These are phyloP conservation scores for Acestrorhynchus altus DNA, from an alignment of 2,797 vertebrate species.

Conservation along the genomic window DNA sequence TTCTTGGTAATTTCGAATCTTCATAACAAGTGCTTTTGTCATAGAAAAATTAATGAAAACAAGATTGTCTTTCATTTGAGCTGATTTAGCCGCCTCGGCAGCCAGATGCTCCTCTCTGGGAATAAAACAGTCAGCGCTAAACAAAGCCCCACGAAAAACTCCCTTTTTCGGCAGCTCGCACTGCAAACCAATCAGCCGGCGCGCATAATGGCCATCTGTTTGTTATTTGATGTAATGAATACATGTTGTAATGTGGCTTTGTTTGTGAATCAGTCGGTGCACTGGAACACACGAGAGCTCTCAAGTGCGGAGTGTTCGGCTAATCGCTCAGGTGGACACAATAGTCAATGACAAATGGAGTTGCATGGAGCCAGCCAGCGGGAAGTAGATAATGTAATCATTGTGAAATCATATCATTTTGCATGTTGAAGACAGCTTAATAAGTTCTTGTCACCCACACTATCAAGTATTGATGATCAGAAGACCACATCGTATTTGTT, in stretches of 20 bases:
- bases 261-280: conserved; percentile 99
- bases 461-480: conserved; percentile 82
- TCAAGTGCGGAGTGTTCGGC: conserved; percentile 99
- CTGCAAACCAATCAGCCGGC: conserved; percentile 97
- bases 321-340: conserved; percentile 99
- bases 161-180: conserved; percentile 90
- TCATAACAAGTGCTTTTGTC: conserved; percentile 99
- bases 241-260: conserved; percentile 99
- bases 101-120: conserved; percentile 99
- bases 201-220: conserved; percentile 99
- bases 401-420: conserved; percentile 99
- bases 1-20: conserved; percentile 99
- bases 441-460: conserved; percentile 92
- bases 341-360: conserved; percentile 99
- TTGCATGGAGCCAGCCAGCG: conserved; percentile 99
- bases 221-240: conserved; percentile 99
- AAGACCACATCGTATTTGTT: conserved; percentile 68
- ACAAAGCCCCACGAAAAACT: conserved; percentile 91
- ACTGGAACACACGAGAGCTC: conserved; percentile 98
- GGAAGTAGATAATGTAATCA: conserved; percentile 99
- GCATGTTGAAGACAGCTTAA: conserved; percentile 99
- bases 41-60: conserved; percentile 99
- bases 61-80: conserved; percentile 99
- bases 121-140: conserved; percentile 99
- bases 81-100: conserved; percentile 98